These are phyloP conservation scores for Habropoda laboriosa DNA, from an alignment of 1,140 invertebrate species.

Conservation along the genomic window DNA sequence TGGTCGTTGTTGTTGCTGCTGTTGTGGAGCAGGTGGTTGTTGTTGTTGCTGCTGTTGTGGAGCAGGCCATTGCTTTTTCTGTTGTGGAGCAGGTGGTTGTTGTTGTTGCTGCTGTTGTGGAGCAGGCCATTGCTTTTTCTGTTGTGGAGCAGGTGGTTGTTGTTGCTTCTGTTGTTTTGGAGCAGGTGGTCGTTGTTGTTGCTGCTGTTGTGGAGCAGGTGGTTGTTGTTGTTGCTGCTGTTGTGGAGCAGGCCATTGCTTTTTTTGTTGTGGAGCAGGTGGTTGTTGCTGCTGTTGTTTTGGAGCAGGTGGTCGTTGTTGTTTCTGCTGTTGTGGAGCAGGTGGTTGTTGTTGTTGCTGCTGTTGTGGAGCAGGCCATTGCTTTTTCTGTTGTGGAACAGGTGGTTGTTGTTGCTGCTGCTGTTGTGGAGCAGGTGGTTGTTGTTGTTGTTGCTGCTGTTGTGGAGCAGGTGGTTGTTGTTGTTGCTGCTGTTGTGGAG, in stretches of 20 bases:
- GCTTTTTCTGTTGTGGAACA: neutral
- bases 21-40: neutral
- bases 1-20: slow-evolving; percentile 5
- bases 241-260: neutral
- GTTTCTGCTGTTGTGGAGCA: neutral
- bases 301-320: neutral
- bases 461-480: no score
- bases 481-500: no score
- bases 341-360: slow-evolving; percentile 7
- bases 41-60: slow-evolving; percentile 1
- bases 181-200: neutral
- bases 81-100: neutral
- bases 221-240: slow-evolving; percentile 10
- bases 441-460: neutral
- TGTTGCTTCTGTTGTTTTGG: neutral
- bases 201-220: neutral
- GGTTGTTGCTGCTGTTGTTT: slow-evolving; percentile 3
- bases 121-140: neutral
- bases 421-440: neutral
- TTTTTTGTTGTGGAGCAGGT: neutral
- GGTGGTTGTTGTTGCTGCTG: slow-evolving; percentile 9
- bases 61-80: neutral
- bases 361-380: neutral
- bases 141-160: neutral
- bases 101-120: neutral